Percentiles rank a stretch among this genome's conserved stretches.
phyloP scores from a whole-genome alignment of 2,113 vertebrate genomes.

The Cariama cristata region DNA sequence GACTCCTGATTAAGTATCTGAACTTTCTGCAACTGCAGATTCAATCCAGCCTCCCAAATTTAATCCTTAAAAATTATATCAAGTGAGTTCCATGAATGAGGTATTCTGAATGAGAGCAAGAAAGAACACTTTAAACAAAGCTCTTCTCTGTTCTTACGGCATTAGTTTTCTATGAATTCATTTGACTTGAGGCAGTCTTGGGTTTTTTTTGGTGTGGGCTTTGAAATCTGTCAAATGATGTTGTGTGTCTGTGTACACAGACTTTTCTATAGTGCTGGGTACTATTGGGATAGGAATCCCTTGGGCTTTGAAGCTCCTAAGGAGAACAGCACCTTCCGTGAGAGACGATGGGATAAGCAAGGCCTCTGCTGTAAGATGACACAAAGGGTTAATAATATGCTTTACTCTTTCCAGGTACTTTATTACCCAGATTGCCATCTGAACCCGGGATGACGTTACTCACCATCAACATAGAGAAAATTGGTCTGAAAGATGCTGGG shows the following conservation, averaged over 20 bases:
- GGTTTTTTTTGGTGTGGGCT: neutral
- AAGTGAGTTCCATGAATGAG: neutral
- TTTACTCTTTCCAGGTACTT: slow-evolving; percentile 83
- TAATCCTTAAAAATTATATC: neutral
- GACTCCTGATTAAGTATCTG: neutral
- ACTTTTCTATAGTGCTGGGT: neutral
- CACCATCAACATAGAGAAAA: slow-evolving; percentile 95
- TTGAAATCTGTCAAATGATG: neutral
- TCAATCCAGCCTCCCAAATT: neutral
- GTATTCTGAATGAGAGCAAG: neutral
- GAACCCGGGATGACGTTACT: slow-evolving; percentile 96
- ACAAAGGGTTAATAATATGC: neutral
- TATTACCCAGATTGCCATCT: slow-evolving; percentile 94
- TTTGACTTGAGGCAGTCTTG: neutral
- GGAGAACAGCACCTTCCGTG: neutral
- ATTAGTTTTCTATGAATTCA: neutral
- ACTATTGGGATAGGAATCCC: neutral
- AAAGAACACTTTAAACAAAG: neutral
- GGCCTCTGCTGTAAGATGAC: neutral
- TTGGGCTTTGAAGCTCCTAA: neutral
- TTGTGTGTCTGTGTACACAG: neutral
- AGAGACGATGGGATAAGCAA: neutral
- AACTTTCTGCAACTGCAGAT: neutral
- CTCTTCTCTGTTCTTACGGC: neutral
- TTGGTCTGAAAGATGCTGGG: slow-evolving; percentile 96